Percentiles rank a stretch among this genome's conserved stretches.
Conservation (phyloP, 2,113 vertebrate genomes). For the Neotragus pygmaeus region DNA sequence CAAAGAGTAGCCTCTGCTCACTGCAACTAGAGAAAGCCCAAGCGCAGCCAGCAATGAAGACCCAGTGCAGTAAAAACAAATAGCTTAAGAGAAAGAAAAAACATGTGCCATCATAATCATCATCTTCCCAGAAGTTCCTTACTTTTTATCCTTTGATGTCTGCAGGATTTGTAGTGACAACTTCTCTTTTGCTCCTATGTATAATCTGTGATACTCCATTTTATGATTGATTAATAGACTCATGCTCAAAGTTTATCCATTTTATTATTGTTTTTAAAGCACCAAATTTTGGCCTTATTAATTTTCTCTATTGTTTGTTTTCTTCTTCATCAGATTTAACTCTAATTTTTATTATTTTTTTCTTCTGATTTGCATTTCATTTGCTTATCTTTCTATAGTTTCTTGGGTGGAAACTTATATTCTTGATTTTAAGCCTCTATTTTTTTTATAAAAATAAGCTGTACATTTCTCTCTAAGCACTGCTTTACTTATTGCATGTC, state of each 20-base stretch:
- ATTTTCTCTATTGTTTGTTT: background rate
- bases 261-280: background rate
- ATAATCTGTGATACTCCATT: background rate
- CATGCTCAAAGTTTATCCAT: background rate
- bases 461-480: background rate
- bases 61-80: background rate
- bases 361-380: background rate
- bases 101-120: no score
- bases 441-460: background rate
- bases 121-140: background rate
- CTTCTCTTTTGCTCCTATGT: background rate
- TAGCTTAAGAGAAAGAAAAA: no score
- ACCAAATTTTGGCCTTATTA: background rate
- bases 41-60: no score
- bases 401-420: background rate
- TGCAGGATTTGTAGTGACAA: background rate
- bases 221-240: background rate
- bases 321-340: background rate
- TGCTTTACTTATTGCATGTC: background rate
- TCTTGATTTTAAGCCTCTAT: background rate
- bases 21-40: no score
- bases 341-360: background rate
- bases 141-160: background rate
- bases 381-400: background rate
- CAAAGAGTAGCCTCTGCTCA: no score